Percentiles rank a stretch among this genome's conserved stretches.
Conservation (phyloP, 23 tunicate genomes). For the Trididemnum clinides region DNA sequence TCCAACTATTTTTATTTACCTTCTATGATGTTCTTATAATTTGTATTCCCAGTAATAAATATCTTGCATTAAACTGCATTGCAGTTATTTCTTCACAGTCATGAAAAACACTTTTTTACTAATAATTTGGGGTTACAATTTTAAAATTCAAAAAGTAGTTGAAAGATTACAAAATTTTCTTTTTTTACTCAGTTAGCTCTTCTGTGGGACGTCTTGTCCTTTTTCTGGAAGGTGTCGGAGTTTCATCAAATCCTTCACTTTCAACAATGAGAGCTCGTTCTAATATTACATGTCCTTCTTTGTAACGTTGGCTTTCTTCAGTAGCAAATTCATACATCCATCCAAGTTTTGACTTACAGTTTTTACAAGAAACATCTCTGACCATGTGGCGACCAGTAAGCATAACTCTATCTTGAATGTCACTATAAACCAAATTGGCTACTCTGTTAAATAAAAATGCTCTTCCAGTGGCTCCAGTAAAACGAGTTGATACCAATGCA, state of each 20-base stretch:
- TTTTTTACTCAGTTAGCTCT: not conserved
- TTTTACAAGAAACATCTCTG: conserved; percentile 91
- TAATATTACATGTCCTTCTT: conserved; percentile 80
- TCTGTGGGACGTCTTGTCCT: not conserved
- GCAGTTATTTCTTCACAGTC: too few species aligned
- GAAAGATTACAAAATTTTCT: not conserved
- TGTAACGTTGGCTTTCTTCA: conserved; percentile 89
- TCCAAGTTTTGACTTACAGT: conserved; percentile 92
- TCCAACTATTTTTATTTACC: too few species aligned
- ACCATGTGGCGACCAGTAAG: conserved; percentile 98
- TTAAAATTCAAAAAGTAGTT: not conserved
- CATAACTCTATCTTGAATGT: conserved; percentile 95
- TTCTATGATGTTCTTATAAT: too few species aligned
- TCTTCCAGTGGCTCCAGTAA: conserved; percentile 99
- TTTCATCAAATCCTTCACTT: conserved; percentile 90
- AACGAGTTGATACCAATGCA: conserved; percentile 91
- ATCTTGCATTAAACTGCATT: too few species aligned
- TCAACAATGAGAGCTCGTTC: conserved; percentile 92
- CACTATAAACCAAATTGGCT: conserved; percentile 92
- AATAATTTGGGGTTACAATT: not conserved
- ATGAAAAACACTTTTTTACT: too few species aligned
- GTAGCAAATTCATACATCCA: conserved; percentile 99
- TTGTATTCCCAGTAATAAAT: too few species aligned
- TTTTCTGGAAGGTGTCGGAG: conserved; percentile 54
- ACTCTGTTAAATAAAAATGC: conserved; percentile 96